phyloP scores from a whole-genome alignment of 2,797 vertebrate species.

The Gymnoscopelus braueri region DNA sequence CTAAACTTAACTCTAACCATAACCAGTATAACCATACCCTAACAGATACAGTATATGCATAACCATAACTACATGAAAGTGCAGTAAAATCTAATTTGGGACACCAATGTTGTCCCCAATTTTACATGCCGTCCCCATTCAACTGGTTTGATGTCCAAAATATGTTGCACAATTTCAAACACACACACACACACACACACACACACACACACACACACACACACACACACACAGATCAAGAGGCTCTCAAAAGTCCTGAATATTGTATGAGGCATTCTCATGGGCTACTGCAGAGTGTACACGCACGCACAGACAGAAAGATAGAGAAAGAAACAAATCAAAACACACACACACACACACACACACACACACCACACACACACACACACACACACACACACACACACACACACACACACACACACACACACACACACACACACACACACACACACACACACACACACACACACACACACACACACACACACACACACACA shows the following conservation, averaged over 20 bases:
- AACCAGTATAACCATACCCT: no score
- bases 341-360: slow-evolving; percentile 16
- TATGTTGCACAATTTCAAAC: no score
- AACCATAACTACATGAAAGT: no score
- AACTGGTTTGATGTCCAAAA: no score
- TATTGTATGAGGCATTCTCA: slow-evolving; percentile 83
- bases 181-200: slow-evolving; percentile 9
- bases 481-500: slow-evolving; percentile 70
- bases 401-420: neutral
- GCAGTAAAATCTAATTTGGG: no score
- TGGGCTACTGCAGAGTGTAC: slow-evolving; percentile 65
- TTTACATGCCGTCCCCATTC: no score
- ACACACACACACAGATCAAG: slow-evolving; percentile 49
- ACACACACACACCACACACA: slow-evolving; percentile 34
- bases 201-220: neutral
- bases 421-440: neutral
- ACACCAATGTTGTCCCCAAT: no score
- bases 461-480: slow-evolving; percentile 67
- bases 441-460: slow-evolving; percentile 29
- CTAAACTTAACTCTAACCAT: no score
- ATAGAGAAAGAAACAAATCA: neutral
- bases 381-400: neutral
- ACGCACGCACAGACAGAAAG: slow-evolving; percentile 4
- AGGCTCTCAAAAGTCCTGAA: slow-evolving; percentile 73
- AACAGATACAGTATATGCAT: no score